These are phyloP conservation scores for Podotricha telesiphe DNA, from an alignment of 2,888 invertebrate genomes.

Conservation along the genomic window DNA sequence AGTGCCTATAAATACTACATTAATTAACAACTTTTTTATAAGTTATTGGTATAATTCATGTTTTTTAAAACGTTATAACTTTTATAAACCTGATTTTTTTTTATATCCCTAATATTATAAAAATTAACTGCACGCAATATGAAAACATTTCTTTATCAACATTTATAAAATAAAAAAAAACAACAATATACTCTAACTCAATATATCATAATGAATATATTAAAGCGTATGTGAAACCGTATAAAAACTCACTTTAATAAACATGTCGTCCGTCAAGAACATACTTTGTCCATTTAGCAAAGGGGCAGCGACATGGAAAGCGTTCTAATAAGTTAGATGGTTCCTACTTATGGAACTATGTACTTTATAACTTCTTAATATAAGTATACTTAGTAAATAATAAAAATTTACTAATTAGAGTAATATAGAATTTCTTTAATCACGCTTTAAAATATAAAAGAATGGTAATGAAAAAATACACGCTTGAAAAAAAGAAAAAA, in stretches of 20 bases:
- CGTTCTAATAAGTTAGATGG: constrained; percentile 51
- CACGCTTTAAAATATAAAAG: too few species aligned
- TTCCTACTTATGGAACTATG: constrained; percentile 17
- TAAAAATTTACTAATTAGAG: too few species aligned
- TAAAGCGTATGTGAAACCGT: constrained; percentile 3
- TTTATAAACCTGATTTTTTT: too few species aligned
- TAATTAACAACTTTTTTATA: too few species aligned
- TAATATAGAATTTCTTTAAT: too few species aligned
- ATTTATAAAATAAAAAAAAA: background rate
- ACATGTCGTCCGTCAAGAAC: constrained; percentile 41
- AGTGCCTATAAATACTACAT: too few species aligned
- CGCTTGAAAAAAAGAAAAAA: too few species aligned
- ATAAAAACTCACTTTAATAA: constrained; percentile 42
- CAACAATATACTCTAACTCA: background rate
- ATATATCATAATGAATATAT: background rate
- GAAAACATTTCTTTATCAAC: background rate
- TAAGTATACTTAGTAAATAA: too few species aligned
- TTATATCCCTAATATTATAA: too few species aligned
- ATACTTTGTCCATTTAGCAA: constrained; percentile 42
- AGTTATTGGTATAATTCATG: too few species aligned
- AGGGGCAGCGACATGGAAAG: constrained; percentile 55
- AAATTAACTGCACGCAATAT: background rate
- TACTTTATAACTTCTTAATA: background rate
- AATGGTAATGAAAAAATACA: too few species aligned
- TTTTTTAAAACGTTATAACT: too few species aligned